These are phyloP conservation scores for Hydrozoanthus gracilis DNA, from an alignment of 92 coral and sea anemone species.

Conservation along the genomic window DNA sequence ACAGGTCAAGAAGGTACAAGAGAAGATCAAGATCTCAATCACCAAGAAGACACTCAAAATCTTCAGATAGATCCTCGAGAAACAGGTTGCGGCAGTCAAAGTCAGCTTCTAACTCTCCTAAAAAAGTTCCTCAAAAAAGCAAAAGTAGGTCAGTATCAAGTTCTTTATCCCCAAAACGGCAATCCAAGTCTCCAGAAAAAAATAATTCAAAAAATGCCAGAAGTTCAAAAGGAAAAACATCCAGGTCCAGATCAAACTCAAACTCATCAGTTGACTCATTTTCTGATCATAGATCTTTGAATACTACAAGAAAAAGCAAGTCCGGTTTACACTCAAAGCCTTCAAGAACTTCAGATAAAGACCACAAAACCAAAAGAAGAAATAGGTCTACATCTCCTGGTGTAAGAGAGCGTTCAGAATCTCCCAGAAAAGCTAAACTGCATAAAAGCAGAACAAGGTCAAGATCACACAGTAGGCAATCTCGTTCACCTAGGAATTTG, in stretches of 20 bases:
- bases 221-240: not conserved
- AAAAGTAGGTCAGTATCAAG: conserved; percentile 25
- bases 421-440: conserved; percentile 16
- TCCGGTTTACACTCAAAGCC: conserved; percentile 51
- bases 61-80: conserved; percentile 3
- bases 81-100: not conserved
- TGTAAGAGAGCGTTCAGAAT: not conserved
- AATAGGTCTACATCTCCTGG: conserved; percentile 48
- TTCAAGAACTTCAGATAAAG: conserved; percentile 36
- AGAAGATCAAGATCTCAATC: conserved; percentile 28
- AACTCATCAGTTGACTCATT: conserved; percentile 18
- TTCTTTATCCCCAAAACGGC: conserved; percentile 26
- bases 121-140: not conserved
- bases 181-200: conserved; percentile 30
- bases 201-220: not conserved
- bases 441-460: not conserved
- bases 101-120: conserved; percentile 33
- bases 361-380: conserved; percentile 30
- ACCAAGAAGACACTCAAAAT: conserved; percentile 15
- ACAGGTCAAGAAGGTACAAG: conserved; percentile 42
- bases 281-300: conserved; percentile 14
- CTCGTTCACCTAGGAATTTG: conserved; percentile 16
- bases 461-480: conserved; percentile 38
- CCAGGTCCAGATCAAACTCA: conserved; percentile 49
- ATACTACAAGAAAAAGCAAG: conserved; percentile 41